Base-by-base conservation (phyloP, 1,140 invertebrate genomes). In the Magallana gigas region DNA sequence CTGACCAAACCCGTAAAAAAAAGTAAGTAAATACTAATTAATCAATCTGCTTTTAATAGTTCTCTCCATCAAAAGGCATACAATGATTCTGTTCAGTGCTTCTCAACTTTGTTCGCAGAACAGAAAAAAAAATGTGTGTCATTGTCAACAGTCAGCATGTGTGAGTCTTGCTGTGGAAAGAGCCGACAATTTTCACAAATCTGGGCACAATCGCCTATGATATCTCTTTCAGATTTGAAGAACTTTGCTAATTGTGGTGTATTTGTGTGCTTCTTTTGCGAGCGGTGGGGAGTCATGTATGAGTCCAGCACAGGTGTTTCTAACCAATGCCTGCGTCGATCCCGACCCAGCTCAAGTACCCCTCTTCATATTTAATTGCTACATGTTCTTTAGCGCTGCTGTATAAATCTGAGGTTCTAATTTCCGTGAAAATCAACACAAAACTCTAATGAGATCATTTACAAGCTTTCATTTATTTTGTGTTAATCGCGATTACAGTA, bases 311-410 rank as follows among this genome's bases (percentile, higher is more conserved):
- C 88, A 89, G 88, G 88, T 89, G 88, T 89, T 84, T 83, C 59
- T 60, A 62, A 57, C 83, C 76, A 76, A 48, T 85, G 29, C 64
- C 12, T 18, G 6, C 8, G 84, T 81, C 88, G 85, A 89, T 89
- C 88, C 86, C 71, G 81, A 82, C 88, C 60, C 11, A n/a, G 68
- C 84, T 87, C 88, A 89, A 89, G 85, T 85, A 76, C 85, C 62
- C 88, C 85, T 83, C 88, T 89, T 86, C 88, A 89, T 84, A 87
- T 87, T 89, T 89, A 89, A 89, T 89, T 89, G 88, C 85, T 89
- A 89, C 88, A 89, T 86, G 86, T 87, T 89, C 86, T 89, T 76
- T 68, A 57, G 80, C 85, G 64, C 62, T 87, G 68, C 60, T 82
- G 36, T 81, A 80, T 85, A 81, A 29, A 68, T 58, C 76, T 83